These are phyloP conservation scores for Idaea dimidiata DNA, from an alignment of 2,888 invertebrate genomes.

Conservation along the genomic window DNA sequence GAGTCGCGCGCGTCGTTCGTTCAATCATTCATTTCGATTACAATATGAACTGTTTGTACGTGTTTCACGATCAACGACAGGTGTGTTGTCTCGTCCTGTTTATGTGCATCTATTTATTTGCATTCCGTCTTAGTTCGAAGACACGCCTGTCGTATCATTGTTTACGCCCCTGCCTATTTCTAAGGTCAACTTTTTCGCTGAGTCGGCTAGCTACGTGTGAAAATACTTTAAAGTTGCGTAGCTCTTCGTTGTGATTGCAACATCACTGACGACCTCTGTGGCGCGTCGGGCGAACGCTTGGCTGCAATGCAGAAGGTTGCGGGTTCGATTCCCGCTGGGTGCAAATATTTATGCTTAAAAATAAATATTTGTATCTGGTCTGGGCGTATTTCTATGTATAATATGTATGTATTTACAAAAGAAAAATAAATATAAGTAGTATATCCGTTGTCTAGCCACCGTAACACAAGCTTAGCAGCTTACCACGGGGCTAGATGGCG, in stretches of 20 bases:
- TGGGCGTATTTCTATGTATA: no score
- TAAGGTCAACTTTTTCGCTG: constrained; percentile 52
- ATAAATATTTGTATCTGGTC: no score
- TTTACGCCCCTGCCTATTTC: constrained; percentile 51
- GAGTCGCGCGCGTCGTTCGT: constrained; percentile 34
- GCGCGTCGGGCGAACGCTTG: no score
- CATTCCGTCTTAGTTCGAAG: constrained; percentile 74
- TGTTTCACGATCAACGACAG: constrained; percentile 67
- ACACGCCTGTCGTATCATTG: constrained; percentile 61
- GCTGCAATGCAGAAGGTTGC: no score
- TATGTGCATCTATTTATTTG: constrained; percentile 75
- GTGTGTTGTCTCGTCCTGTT: constrained; percentile 72
- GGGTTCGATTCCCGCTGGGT: no score
- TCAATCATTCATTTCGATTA: constrained; percentile 52
- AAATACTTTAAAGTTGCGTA: neutral
- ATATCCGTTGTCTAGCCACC: no score
- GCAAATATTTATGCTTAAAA: no score
- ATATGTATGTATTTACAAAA: no score
- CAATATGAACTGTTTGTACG: constrained; percentile 64
- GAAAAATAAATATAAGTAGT: no score
- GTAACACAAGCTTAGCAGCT: no score
- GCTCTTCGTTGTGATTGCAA: neutral
- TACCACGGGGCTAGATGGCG: no score
- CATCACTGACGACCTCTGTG: neutral
- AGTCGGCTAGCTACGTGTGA: neutral